Percentiles rank a stretch among this genome's conserved stretches.
Conservation (phyloP, 2,113 vertebrate genomes). For the Eudyptes chrysolophus region DNA sequence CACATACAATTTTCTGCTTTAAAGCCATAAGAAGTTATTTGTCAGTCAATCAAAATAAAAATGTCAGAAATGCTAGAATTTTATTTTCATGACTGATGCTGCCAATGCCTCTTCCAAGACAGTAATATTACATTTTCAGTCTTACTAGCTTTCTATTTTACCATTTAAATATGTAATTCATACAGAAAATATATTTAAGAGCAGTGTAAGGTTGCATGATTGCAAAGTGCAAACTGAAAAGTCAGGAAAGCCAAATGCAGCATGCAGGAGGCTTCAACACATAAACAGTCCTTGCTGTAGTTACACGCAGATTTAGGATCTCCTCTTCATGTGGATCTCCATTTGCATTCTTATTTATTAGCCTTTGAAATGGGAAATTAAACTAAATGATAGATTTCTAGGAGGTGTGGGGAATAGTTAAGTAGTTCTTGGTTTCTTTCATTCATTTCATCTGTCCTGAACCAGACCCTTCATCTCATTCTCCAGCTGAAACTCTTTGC, state of each 20-base stretch:
- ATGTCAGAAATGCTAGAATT: constrained; percentile 43
- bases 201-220: fast-evolving
- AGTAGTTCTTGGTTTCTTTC: background rate
- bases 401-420: background rate
- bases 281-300: background rate
- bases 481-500: background rate
- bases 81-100: constrained; percentile 32
- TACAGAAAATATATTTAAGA: background rate
- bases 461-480: background rate
- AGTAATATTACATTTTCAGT: background rate
- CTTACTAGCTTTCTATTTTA: background rate
- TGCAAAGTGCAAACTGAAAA: background rate
- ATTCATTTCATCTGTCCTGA: background rate
- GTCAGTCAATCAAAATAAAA: constrained; percentile 60
- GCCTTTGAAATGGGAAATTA: background rate
- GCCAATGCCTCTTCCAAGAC: background rate
- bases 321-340: background rate
- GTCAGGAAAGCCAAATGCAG: background rate
- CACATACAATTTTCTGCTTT: constrained; percentile 34
- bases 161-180: background rate
- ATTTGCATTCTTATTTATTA: background rate
- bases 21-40: constrained; percentile 55
- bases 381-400: background rate
- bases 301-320: background rate
- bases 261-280: background rate